Percentiles rank a stretch among this genome's conserved stretches.
Evolutionary conservation across 2,888 invertebrate genomes (phyloP).

Genomic region (Noctua fimbriata): DNA sequence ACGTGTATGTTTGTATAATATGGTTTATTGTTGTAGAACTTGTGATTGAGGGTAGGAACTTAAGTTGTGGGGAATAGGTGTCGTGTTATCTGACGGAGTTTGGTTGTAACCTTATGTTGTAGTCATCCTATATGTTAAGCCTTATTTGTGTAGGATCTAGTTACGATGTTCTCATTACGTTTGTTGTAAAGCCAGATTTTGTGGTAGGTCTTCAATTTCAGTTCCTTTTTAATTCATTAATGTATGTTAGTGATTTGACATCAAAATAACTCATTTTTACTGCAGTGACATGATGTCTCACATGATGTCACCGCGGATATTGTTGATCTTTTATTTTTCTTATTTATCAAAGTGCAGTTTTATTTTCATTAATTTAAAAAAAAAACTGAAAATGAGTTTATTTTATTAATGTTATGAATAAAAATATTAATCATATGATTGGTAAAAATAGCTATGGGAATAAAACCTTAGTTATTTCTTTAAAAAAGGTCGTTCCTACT

Average conservation of each 20-base stretch:
- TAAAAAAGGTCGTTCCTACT: neutral
- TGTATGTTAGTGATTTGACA: neutral
- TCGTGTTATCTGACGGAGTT: slow-evolving; percentile 26
- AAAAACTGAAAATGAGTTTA: too few species aligned
- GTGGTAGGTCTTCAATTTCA: neutral
- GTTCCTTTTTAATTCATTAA: neutral
- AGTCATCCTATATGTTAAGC: slow-evolving; percentile 25
- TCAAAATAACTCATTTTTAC: neutral
- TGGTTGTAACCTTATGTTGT: slow-evolving; percentile 23
- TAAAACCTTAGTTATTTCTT: neutral
- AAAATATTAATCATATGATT: neutral
- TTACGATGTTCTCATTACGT: neutral
- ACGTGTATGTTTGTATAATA: slow-evolving; percentile 32
- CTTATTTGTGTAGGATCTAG: slow-evolving; percentile 11
- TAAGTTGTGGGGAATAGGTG: slow-evolving; percentile 40
- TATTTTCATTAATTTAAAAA: neutral
- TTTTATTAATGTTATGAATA: neutral
- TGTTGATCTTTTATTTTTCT: neutral
- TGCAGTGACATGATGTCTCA: too few species aligned
- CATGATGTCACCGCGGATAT: neutral
- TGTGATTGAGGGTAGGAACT: slow-evolving; percentile 40
- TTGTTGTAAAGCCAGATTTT: neutral
- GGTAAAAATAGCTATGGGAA: neutral
- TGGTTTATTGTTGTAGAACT: slow-evolving; percentile 56
- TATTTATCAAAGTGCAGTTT: neutral